Base-by-base conservation (phyloP, 2,113 vertebrate genomes). In the Ctenodactylus gundi region DNA sequence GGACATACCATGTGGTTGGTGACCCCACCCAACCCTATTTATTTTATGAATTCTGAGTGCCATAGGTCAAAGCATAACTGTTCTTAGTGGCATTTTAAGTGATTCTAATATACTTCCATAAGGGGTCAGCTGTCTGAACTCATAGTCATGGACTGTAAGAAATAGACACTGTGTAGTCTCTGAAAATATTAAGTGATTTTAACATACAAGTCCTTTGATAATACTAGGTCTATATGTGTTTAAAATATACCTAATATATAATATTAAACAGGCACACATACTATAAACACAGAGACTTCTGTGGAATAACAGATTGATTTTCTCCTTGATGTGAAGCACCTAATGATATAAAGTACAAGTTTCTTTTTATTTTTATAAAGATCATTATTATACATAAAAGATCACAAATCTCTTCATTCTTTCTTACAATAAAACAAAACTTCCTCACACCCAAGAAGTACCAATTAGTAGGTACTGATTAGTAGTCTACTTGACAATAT, bases 61-160 rank as follows among this genome's bases (percentile, higher is more conserved):
- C 34, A 44, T 14, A 87, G 73, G 93, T 96, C 72, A 93, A 93
- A 85, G 76, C 18, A 12, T 86, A 39, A 97, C 44, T 70, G 46
- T 18, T 84, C 12, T 81, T 73, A 94, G 84, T 44, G 64, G 85
- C 58, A 76, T 76, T 93, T 95, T 87, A 89, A 97, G 41, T 93
- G 73, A 94, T 96, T 82, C 93, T 95, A 93, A 97, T 91, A 65
- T 49, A 86, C 75, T 97, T 83, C 36, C 58, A 92, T 49, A 62
- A 91, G 85, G 85, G 57, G 34, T 85, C 39, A 83, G 62, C 64
- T 81, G 75, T 49, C 55, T 95, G 85, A 36, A 96, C 27, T 77
- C 57, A 57, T 7, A 85, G 41, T 36, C 88, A 20, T 65, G 53
- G 39, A 75, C 60, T 94, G 14, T 6, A 60, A 39, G 80, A 57